These are phyloP conservation scores for Psilanteris sp. DNA, from an alignment of 1,140 invertebrate species.

Conservation along the genomic window DNA sequence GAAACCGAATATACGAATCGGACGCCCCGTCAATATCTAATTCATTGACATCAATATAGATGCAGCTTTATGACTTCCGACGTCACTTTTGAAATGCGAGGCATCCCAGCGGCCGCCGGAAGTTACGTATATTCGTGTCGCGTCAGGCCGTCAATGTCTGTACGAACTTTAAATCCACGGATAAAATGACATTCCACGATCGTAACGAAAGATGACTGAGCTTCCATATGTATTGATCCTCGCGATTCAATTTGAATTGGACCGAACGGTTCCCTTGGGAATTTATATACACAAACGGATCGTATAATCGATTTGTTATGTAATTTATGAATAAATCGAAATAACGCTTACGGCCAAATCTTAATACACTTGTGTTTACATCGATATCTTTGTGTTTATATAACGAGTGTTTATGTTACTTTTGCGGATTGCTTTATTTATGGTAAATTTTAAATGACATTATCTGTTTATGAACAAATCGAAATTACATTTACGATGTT, in stretches of 20 bases:
- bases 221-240: slow-evolving; percentile 16
- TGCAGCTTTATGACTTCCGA: slow-evolving; percentile 39
- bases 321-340: too few relatives aligned
- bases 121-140: slow-evolving; percentile 35
- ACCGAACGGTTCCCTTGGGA: too few relatives aligned
- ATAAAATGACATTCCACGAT: slow-evolving; percentile 26
- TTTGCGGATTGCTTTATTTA: too few relatives aligned
- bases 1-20: slow-evolving; percentile 24
- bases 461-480: too few relatives aligned
- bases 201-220: slow-evolving; percentile 3
- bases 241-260: slow-evolving; percentile 15
- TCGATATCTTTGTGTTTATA: too few relatives aligned
- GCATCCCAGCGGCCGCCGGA: slow-evolving; percentile 33
- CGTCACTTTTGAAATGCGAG: slow-evolving; percentile 31
- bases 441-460: too few relatives aligned
- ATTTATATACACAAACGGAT: too few relatives aligned
- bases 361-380: too few relatives aligned
- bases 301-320: too few relatives aligned
- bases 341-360: too few relatives aligned
- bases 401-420: too few relatives aligned
- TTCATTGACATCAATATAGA: slow-evolving; percentile 35
- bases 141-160: slow-evolving; percentile 5
- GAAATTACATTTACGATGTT: too few relatives aligned
- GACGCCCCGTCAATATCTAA: slow-evolving; percentile 31
- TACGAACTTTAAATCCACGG: slow-evolving; percentile 30